Conservation (phyloP, 2,888 invertebrate species). For the Drosophila anomelani region DNA sequence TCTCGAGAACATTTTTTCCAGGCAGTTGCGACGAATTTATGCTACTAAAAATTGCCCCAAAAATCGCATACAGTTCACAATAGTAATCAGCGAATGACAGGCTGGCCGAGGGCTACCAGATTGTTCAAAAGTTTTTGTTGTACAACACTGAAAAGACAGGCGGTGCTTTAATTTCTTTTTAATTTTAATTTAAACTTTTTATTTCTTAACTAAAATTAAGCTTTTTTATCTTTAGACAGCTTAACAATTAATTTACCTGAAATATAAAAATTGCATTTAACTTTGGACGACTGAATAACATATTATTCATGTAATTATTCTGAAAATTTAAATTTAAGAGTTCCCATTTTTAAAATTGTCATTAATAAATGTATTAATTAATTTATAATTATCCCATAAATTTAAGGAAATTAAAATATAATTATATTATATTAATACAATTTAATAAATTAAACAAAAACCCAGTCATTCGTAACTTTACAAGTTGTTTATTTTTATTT, state of each 20-base stretch:
- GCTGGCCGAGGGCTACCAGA: constrained; percentile 40
- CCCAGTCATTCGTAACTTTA: constrained; percentile 62
- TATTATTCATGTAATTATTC: neutral
- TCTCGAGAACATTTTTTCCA: constrained; percentile 88
- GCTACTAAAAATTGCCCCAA: constrained; percentile 70
- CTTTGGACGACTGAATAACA: too few relatives aligned
- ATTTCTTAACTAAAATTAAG: neutral
- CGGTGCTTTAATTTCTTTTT: neutral
- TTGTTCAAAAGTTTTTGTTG: neutral
- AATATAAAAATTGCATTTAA: neutral
- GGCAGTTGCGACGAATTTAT: constrained; percentile 73
- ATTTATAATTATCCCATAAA: neutral
- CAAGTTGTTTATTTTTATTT: constrained; percentile 65
- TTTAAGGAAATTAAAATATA: too few relatives aligned
- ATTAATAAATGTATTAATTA: too few relatives aligned
- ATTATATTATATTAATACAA: neutral
- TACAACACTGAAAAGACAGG: neutral
- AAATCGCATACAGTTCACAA: constrained; percentile 47
- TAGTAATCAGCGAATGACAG: constrained; percentile 33
- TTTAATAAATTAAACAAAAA: neutral
- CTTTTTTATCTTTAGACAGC: neutral
- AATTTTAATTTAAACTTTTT: neutral
- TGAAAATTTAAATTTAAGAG: neutral
- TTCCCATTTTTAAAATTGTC: neutral
- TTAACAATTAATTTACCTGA: neutral